phyloP scores from a whole-genome alignment of 2,113 vertebrate species.

The human (Homo sapiens) region DNA sequence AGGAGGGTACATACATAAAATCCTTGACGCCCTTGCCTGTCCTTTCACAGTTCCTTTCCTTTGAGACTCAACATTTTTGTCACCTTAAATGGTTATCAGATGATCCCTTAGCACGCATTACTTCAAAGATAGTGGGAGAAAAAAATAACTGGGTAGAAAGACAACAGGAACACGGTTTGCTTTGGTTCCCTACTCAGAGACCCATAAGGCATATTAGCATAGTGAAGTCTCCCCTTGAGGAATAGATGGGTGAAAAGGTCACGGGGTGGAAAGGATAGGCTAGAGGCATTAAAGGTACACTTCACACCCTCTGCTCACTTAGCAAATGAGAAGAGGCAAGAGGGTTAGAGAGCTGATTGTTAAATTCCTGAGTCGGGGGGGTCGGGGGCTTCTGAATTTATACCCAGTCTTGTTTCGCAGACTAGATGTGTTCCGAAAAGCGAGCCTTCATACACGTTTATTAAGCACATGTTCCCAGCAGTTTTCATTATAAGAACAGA shows the following conservation, averaged over 20 bases:
- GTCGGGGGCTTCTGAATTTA: neutral
- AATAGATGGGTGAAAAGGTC: neutral
- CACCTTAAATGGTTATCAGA: neutral
- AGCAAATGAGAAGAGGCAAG: neutral
- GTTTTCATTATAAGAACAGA: neutral
- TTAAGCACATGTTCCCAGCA: neutral
- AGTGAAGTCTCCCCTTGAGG: neutral
- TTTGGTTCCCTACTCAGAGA: neutral
- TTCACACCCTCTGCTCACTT: neutral
- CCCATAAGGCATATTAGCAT: neutral
- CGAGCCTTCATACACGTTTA: neutral
- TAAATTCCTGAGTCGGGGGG: neutral
- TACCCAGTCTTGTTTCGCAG: neutral
- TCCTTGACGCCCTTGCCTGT: neutral
- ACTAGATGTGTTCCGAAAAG: neutral
- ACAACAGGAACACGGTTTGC: neutral
- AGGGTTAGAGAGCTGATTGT: neutral
- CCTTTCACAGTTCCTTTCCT: neutral
- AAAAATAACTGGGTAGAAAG: neutral
- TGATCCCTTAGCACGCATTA: neutral
- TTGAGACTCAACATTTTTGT: neutral
- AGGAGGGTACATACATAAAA: neutral
- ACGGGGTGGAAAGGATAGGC: neutral
- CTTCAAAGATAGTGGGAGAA: neutral
- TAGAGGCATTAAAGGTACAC: neutral